Conservation (phyloP, 1,140 invertebrate genomes). For the Drosophila pallidifrons region DNA sequence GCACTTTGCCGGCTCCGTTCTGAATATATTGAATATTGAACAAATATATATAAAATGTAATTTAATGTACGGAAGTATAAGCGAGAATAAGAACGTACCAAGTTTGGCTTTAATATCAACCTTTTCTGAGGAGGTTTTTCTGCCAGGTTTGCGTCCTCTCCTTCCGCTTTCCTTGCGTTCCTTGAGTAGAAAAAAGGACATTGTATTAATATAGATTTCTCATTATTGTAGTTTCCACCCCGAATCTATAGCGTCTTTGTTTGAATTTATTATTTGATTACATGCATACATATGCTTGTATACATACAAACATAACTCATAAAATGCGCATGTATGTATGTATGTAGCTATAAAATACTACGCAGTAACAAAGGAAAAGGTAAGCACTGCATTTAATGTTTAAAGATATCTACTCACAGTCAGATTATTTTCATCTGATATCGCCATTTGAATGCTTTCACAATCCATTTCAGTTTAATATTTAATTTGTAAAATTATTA, state of each 20-base stretch:
- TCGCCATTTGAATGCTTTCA: conserved; percentile 56
- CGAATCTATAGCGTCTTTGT: conserved; percentile 1
- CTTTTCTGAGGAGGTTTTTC: conserved; percentile 93
- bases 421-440: conserved; percentile 39
- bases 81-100: conserved; percentile 86
- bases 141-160: conserved; percentile 94
- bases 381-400: not conserved
- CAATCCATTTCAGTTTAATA: conserved; percentile 34
- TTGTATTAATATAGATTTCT: too few relatives aligned
- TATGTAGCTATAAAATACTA: conserved; percentile 8
- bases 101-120: conserved; percentile 97
- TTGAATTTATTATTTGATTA: conserved; percentile 1
- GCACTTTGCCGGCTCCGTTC: conserved; percentile 98
- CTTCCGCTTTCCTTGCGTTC: conserved; percentile 91
- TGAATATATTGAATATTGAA: conserved; percentile 31
- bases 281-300: not conserved
- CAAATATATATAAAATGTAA: not conserved
- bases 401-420: conserved; percentile 31
- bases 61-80: conserved; percentile 17
- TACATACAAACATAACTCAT: not conserved
- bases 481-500: conserved; percentile 1
- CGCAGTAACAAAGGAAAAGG: conserved; percentile 25
- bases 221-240: not conserved
- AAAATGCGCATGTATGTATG: not conserved
- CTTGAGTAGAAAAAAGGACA: conserved; percentile 36